Base-by-base conservation (phyloP, 92 coral and sea anemone species). In the Phenganax subtilis region DNA sequence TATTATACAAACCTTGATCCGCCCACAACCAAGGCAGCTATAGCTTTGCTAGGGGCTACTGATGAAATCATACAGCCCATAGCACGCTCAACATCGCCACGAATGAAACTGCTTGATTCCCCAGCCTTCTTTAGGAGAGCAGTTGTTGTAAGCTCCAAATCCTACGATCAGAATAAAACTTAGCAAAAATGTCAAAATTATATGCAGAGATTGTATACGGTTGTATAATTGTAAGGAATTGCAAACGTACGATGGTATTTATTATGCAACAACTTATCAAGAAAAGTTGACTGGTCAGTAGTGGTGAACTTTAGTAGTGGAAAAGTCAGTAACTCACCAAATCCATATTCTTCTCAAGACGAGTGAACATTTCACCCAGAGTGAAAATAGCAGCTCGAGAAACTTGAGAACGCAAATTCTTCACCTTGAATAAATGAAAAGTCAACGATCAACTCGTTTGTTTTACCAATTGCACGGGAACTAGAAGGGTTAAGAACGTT, bases 371-470 rank as follows among this genome's bases (percentile, higher is more conserved):
- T 68, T 94, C 98, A 16, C 89, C 90, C 51, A 94, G 96, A 60
- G 92, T 88, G 75, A 91, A 94, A 71, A 94, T 85, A 54, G 91
- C 98, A 14, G 97, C 96, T 70, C 97, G 86, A 17, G 96, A 87
- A 4, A 94, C 98, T 89, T 94, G 98, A 9, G 98, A 92, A 71
- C 98, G 96, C 12, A 94, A 88, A 55, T 94, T 94, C 85, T 94
- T 92, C 68, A 92, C 98, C 98, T 94, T 27, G 57, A 1, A 54
- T 9, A 30, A 27, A 5, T 55, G 79, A 71, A 57, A 51, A 75
- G 27, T 9, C 16, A 37, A 37, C 3, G 2, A 37, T 37, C 47
- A 37, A 37, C 47, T 37, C 47, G 47, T 5, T 37, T 37, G 47
- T 37, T 37, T 5, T 1, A 37, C 47, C 47, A 37, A 37, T 37